Conservation (phyloP, 2,888 invertebrate species). For the Nomada fucata region DNA sequence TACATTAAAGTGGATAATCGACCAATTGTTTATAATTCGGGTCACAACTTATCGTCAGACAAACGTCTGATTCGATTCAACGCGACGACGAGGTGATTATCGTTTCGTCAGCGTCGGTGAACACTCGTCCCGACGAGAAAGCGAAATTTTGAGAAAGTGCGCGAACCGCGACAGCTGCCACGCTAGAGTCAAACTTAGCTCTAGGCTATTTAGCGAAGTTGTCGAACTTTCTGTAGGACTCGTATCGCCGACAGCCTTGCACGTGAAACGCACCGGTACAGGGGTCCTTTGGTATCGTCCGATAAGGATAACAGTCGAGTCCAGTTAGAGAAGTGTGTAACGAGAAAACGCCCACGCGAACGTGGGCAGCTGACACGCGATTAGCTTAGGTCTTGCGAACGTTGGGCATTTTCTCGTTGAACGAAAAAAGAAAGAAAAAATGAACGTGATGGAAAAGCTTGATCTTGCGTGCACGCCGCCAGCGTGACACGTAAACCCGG, state of each 20-base stretch:
- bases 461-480: neutral
- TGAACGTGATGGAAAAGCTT: neutral
- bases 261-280: slow-evolving; percentile 10
- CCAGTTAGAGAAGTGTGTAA: slow-evolving; percentile 64
- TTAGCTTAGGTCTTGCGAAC: slow-evolving; percentile 32
- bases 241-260: slow-evolving; percentile 34
- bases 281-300: slow-evolving; percentile 41
- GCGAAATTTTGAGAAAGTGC: slow-evolving; percentile 66
- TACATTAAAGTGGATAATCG: too few relatives aligned
- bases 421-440: neutral
- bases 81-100: too few relatives aligned
- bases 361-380: slow-evolving; percentile 30
- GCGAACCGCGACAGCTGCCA: slow-evolving; percentile 46
- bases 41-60: too few relatives aligned
- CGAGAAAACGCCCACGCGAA: slow-evolving; percentile 67
- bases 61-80: too few relatives aligned
- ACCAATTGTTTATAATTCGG: too few relatives aligned
- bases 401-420: neutral
- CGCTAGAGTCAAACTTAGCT: slow-evolving; percentile 59
- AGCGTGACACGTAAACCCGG: neutral
- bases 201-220: slow-evolving; percentile 61
- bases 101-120: neutral
- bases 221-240: slow-evolving; percentile 63
- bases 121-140: slow-evolving; percentile 48
- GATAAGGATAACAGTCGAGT: slow-evolving; percentile 65